phyloP scores from a whole-genome alignment of 2,888 invertebrate genomes.

The Eumerus sabulonum region DNA sequence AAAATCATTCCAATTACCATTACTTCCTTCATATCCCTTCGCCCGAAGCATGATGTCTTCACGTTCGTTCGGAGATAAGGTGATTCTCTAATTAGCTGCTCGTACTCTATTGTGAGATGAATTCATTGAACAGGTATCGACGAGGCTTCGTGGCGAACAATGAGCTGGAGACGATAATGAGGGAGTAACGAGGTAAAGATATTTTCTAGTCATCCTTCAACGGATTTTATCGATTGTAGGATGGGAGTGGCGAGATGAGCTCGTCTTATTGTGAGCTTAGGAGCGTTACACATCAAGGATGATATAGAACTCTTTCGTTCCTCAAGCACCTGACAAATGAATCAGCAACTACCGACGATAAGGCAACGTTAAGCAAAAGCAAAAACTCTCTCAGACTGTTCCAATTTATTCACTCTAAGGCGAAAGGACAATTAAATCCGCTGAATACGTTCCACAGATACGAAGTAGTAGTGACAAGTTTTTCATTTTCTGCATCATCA shows the following conservation, averaged over 20 bases:
- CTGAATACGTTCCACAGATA: not conserved
- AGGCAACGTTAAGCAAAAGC: too few relatives aligned
- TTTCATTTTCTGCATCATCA: not conserved
- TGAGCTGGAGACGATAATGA: not conserved
- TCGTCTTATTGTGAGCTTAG: constrained; percentile 7
- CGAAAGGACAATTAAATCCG: not conserved
- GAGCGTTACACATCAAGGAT: too few relatives aligned
- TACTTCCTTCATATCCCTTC: constrained; percentile 13
- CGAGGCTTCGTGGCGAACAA: not conserved
- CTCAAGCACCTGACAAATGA: too few relatives aligned
- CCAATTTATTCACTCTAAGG: too few relatives aligned
- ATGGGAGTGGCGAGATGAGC: too few relatives aligned
- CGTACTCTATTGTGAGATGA: constrained; percentile 19
- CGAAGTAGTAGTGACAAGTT: too few relatives aligned
- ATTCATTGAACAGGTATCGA: constrained; percentile 13
- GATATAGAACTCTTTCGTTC: too few relatives aligned
- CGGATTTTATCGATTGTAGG: constrained; percentile 11
- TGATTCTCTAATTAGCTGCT: constrained; percentile 36
- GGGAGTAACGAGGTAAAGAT: constrained; percentile 11
- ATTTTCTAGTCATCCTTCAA: not conserved
- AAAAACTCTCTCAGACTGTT: too few relatives aligned
- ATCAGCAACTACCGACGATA: too few relatives aligned
- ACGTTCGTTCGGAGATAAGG: constrained; percentile 26
- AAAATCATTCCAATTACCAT: constrained; percentile 15
- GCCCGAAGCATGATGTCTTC: constrained; percentile 26